These are phyloP conservation scores for Lypha dubia DNA, from an alignment of 2,888 invertebrate species.

Conservation along the genomic window DNA sequence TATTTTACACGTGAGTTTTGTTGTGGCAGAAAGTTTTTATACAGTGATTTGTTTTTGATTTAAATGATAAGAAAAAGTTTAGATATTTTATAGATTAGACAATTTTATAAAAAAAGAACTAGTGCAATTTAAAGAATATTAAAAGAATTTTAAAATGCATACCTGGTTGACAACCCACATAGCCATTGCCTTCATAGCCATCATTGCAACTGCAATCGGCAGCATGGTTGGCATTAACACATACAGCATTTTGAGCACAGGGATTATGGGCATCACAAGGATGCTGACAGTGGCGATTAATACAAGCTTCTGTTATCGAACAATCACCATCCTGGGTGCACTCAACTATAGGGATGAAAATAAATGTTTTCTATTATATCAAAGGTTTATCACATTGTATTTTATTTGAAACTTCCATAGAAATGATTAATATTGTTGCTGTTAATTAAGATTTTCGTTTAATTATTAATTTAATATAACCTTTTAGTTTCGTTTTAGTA, in stretches of 20 bases:
- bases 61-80: conserved; percentile 57
- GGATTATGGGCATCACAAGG: conserved; percentile 94
- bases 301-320: conserved; percentile 92
- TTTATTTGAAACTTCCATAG: not conserved
- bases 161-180: conserved; percentile 92
- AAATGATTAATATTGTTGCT: not conserved
- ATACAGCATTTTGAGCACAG: conserved; percentile 92
- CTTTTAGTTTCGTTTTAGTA: conserved; percentile 71
- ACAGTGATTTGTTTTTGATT: conserved; percentile 77
- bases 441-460: conserved; percentile 61
- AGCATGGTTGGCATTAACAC: conserved; percentile 94
- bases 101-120: conserved; percentile 20
- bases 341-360: conserved; percentile 85
- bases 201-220: conserved; percentile 93
- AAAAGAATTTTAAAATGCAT: conserved; percentile 71
- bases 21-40: conserved; percentile 75
- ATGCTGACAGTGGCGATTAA: conserved; percentile 92
- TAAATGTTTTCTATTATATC: too few relatives aligned
- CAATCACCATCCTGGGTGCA: conserved; percentile 95
- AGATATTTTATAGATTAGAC: conserved; percentile 65
- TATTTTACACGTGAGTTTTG: conserved; percentile 65
- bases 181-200: conserved; percentile 94
- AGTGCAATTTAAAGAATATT: conserved; percentile 28
- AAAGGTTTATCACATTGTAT: conserved; percentile 17
- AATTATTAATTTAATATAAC: conserved; percentile 10